phyloP scores from a whole-genome alignment of 2,888 invertebrate genomes.

The Scaptomyza cyrtandrae region DNA sequence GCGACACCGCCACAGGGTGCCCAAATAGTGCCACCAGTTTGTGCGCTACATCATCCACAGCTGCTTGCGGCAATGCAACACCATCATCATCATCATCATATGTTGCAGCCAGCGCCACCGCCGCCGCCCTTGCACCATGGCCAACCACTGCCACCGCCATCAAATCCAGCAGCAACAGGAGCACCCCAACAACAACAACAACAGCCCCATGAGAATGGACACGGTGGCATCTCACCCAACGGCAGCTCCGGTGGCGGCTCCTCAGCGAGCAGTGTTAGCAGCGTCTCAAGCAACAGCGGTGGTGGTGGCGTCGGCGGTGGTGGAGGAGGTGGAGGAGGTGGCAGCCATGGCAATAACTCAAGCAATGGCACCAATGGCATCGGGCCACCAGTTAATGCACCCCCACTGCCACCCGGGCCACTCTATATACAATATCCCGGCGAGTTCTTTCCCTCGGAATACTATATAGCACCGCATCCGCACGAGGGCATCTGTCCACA shows the following conservation, averaged over 20 bases:
- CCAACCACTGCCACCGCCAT: slow-evolving; percentile 44
- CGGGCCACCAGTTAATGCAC: slow-evolving; percentile 63
- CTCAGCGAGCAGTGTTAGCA: slow-evolving; percentile 73
- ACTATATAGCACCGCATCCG: slow-evolving; percentile 84
- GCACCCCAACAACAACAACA: slow-evolving; percentile 46
- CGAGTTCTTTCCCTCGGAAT: slow-evolving; percentile 84
- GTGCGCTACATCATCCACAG: slow-evolving; percentile 82
- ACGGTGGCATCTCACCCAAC: slow-evolving; percentile 61
- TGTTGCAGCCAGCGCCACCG: slow-evolving; percentile 50
- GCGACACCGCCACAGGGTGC: slow-evolving; percentile 81
- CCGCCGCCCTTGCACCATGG: slow-evolving; percentile 35
- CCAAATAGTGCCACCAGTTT: slow-evolving; percentile 82
- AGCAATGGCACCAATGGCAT: slow-evolving; percentile 75
- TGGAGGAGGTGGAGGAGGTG: slow-evolving; percentile 28
- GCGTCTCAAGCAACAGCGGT: slow-evolving; percentile 69
- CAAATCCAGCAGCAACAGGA: slow-evolving; percentile 56
- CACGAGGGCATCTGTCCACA: slow-evolving; percentile 86
- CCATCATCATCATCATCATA: slow-evolving; percentile 67
- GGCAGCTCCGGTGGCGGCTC: slow-evolving; percentile 70
- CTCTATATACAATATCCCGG: slow-evolving; percentile 84
- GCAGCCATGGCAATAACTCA: slow-evolving; percentile 46
- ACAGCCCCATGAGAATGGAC: slow-evolving; percentile 71
- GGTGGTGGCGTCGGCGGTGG: slow-evolving; percentile 42
- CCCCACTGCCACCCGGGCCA: slow-evolving; percentile 76
- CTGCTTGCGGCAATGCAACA: slow-evolving; percentile 83